A percentile compares a stretch with the other conserved stretches of the same genome.
These are phyloP conservation scores for Sapajus apella DNA, from an alignment of 2,113 vertebrate genomes.

Conservation along the genomic window DNA sequence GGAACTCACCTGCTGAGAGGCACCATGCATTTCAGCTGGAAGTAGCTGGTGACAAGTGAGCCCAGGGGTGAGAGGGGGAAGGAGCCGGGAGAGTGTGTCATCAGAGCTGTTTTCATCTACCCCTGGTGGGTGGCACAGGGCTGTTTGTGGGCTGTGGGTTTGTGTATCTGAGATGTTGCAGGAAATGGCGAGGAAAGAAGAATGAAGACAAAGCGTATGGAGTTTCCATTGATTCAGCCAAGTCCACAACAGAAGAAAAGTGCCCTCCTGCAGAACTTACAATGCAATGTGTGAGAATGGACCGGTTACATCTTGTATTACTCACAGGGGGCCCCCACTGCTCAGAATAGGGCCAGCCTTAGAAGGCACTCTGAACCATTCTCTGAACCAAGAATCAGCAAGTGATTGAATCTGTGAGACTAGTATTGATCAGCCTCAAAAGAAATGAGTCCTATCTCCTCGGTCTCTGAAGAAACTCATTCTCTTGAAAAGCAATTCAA, in stretches of 20 bases:
- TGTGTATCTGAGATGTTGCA: neutral
- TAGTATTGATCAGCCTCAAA: neutral
- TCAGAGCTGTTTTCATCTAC: neutral
- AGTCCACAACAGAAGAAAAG: accelerated
- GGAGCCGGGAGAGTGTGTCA: neutral
- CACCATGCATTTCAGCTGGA: neutral
- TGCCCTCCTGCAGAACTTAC: no score
- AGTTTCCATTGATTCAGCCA: neutral
- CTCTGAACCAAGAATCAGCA: neutral
- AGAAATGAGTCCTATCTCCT: neutral
- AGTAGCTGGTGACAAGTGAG: conserved; percentile 67
- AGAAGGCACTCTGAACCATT: accelerated
- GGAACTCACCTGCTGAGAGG: conserved; percentile 55
- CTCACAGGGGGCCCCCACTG: accelerated
- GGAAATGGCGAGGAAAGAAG: neutral
- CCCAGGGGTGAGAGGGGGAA: neutral
- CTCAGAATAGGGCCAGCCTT: neutral
- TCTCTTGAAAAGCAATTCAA: neutral
- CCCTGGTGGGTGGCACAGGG: neutral
- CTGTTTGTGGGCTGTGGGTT: neutral
- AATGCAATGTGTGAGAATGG: accelerated
- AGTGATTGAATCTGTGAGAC: neutral
- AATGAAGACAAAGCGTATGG: accelerated
- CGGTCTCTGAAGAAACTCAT: neutral
- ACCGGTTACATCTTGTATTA: accelerated